Evolutionary conservation across 2,888 invertebrate species (phyloP), one percentile per base, ranked within the genome.

Genomic region (Drosophila nr. perissopoda): DNA sequence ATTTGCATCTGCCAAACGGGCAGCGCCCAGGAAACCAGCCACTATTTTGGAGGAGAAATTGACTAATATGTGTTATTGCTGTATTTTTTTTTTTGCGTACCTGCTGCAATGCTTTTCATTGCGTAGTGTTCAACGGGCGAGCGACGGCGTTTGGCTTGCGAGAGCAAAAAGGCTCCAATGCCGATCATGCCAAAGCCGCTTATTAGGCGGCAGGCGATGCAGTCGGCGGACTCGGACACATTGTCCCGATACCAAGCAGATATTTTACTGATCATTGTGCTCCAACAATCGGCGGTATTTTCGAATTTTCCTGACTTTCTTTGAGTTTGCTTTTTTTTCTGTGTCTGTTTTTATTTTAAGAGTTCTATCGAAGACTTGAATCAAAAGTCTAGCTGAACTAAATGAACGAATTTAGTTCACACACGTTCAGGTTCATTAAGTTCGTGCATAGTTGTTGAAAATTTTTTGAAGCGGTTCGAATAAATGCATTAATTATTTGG

Each of bases 101-200:
- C 90, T 60, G 82, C 79, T 2, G 92, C 88, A 64, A 92, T 53
- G 4, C 82, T 53, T 54, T 82, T 88, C 83, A 92, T 90, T 0
- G 82, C 67, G 58, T 81, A 82, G 36, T 74, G 82, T 53, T 92
- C 90, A 18, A 83, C 46, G 34, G 65, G 83, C 4, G 69, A 79
- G 7, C 70, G 78, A 92, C 94, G 91, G 93, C 94, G 88, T 94
- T 94, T 93, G 93, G 94, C 91, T 93, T 94, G 93, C 77, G 94
- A 94, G 5, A 94, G 94, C 1, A 96, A 92, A 81, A 95, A 96
- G 70, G 94, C 94, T 73, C 95, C 95, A 70, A 95, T 95, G 0
- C 95, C 95, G 34, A 95, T 90, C 42, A 96, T 93, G 8, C 96
- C 95, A 11, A 93, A 91, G 8, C 95, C 95, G 67, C 95, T 95